Percentiles rank a stretch among this genome's conserved stretches.
Evolutionary conservation across 2,113 vertebrate species (phyloP).

Genomic region (Stegostoma tigrinum): DNA sequence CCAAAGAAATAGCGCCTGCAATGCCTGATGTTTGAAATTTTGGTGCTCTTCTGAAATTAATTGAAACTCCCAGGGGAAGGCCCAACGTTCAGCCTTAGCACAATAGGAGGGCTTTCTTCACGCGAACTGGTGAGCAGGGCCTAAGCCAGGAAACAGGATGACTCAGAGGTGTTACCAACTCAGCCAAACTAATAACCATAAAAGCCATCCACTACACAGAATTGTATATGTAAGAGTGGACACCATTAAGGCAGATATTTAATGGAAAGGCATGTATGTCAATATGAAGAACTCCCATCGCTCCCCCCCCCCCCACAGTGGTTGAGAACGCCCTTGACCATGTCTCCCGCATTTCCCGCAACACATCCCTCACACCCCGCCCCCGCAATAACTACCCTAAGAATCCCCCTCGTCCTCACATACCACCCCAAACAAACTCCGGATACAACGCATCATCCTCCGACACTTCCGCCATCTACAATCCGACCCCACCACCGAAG

Average conservation of each 20-base stretch:
- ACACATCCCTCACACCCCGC: too few relatives aligned
- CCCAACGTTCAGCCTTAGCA: not conserved
- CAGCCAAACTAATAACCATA: too few relatives aligned
- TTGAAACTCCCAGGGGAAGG: not conserved
- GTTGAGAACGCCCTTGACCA: too few relatives aligned
- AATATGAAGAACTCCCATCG: not conserved
- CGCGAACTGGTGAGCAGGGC: not conserved
- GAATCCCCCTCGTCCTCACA: too few relatives aligned
- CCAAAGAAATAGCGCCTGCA: not conserved
- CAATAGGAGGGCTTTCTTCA: too few relatives aligned
- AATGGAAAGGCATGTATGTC: not conserved
- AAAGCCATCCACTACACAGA: not conserved
- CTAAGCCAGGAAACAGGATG: not conserved
- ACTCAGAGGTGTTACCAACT: not conserved
- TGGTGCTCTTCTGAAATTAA: not conserved
- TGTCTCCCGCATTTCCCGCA: too few relatives aligned
- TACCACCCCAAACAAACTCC: too few relatives aligned
- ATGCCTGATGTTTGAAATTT: not conserved
- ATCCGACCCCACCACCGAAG: too few relatives aligned
- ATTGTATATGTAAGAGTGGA: not conserved
- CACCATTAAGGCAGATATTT: not conserved
- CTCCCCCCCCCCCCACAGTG: too few relatives aligned
- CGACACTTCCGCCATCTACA: too few relatives aligned
- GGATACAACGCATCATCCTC: too few relatives aligned
- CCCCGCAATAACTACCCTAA: too few relatives aligned